Percentiles rank a stretch among this genome's conserved stretches.
phyloP scores from a whole-genome alignment of 2,113 vertebrate species.

The Aythya baeri region DNA sequence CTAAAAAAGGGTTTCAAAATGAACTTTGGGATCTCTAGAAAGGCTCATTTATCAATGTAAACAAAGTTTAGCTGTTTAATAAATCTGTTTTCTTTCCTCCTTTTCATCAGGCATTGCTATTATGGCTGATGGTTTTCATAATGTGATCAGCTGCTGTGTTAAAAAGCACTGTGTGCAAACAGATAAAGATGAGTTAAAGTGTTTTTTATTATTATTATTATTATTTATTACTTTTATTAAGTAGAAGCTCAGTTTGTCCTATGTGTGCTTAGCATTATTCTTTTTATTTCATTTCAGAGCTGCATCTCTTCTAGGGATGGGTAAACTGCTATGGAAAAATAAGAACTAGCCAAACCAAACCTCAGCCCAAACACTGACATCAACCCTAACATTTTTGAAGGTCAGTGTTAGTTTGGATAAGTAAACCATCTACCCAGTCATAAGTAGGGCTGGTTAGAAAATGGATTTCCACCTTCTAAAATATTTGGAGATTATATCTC shows the following conservation, averaged over 20 bases:
- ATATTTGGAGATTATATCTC: background rate
- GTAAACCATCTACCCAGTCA: slow-evolving; percentile 45
- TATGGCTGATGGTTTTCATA: background rate
- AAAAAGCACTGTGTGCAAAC: rapidly evolving
- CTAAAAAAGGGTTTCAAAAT: background rate
- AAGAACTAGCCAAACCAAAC: slow-evolving; percentile 64
- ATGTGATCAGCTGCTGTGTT: background rate
- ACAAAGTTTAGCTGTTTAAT: slow-evolving; percentile 57
- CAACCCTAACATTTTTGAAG: slow-evolving; percentile 69
- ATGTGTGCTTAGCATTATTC: background rate
- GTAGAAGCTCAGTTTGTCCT: background rate
- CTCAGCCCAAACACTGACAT: slow-evolving; percentile 72
- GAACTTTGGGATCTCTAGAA: slow-evolving; percentile 23
- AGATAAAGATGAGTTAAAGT: background rate
- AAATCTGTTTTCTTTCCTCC: slow-evolving; percentile 21
- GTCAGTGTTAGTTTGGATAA: slow-evolving; percentile 70
- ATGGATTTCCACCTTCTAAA: slow-evolving; percentile 63
- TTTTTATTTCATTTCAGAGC: slow-evolving; percentile 30
- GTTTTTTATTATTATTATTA: no score
- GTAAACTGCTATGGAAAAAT: slow-evolving; percentile 54
- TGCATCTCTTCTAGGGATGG: slow-evolving; percentile 54
- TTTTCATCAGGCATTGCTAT: background rate
- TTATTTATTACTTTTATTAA: background rate
- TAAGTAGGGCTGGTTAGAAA: slow-evolving; percentile 70
- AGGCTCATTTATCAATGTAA: slow-evolving; percentile 71